phyloP scores from a whole-genome alignment of 2,113 vertebrate genomes.

The Thunnus thynnus region DNA sequence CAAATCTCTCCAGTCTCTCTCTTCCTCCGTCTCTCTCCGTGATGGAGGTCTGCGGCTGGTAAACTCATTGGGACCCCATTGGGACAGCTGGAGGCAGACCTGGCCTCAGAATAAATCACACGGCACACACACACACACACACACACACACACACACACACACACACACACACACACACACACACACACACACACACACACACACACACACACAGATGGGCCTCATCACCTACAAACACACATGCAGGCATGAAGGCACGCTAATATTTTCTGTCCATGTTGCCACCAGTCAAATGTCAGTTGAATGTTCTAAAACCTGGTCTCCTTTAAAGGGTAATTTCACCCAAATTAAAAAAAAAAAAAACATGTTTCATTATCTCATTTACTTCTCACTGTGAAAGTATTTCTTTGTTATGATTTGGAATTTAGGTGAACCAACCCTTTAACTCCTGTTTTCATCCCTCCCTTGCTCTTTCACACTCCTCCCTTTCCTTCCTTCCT shows the following conservation, averaged over 20 bases:
- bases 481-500: not conserved
- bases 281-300: conserved; percentile 20
- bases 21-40: conserved; percentile 36
- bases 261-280: conserved; percentile 30
- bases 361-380: not conserved
- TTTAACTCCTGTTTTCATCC: not conserved
- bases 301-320: conserved; percentile 5
- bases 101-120: conserved; percentile 75
- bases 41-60: conserved; percentile 76
- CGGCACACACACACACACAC: conserved; percentile 22
- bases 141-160: conserved; percentile 35
- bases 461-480: not conserved
- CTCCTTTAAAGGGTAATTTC: conserved; percentile 10
- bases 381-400: not conserved
- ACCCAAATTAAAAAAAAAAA: not conserved
- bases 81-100: conserved; percentile 69
- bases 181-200: conserved; percentile 32
- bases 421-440: not conserved
- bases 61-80: conserved; percentile 73
- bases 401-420: not conserved
- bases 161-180: conserved; percentile 32
- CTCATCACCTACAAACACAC: conserved; percentile 46
- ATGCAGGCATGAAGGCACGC: conserved; percentile 12
- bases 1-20: conserved; percentile 24
- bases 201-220: conserved; percentile 32